Base-by-base conservation (phyloP, 1,140 invertebrate genomes). In the Streblospio benedicti region DNA sequence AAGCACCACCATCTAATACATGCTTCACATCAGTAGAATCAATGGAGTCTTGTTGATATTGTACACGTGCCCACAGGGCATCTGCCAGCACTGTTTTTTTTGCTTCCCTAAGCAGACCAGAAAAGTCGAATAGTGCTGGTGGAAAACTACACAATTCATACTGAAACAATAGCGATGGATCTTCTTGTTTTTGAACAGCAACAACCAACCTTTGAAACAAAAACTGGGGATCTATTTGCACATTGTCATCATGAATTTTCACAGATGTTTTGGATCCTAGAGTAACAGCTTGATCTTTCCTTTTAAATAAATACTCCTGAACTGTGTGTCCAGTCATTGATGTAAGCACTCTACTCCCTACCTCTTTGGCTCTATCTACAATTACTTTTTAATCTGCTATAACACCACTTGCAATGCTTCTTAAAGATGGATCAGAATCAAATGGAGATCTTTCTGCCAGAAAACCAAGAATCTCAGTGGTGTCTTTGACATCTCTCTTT, bases 1-100 rank as follows among this genome's bases (percentile, higher is more conserved):
- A 27, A 27, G 16, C 47, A 23, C 60, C 53, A 50, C 54, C 55
- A 61, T 58, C 60, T 14, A 62, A n/a, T 6, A 62, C 56, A 45
- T 59, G 53, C n/a, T n/a, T n/a, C n/a, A n/a, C 5, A 16, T 51
- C n/a, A n/a, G 43, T 31, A 51, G n/a, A n/a, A n/a, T n/a, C n/a
- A 23, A 61, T 25, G 38, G 47, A 32, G 1, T 61, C 50, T 23
- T 45, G 16, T 16, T 54, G 33, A 20, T 53, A 57, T 31, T 58
- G 25, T 23, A 49, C 47, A 9, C 35, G 5, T n/a, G 50, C 55
- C 30, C 16, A 61, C 23, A 47, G 25, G 45, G 45, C n/a, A 27
- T 47, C 45, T 27, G 45, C 16, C 25, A 47, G 45, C 30, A 47
- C 9, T 9, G 45, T 27, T 18, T 12, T 4, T 43, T 35, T n/a